Base-by-base conservation (phyloP, 2,797 vertebrate species). In the Syngnathus acus region DNA sequence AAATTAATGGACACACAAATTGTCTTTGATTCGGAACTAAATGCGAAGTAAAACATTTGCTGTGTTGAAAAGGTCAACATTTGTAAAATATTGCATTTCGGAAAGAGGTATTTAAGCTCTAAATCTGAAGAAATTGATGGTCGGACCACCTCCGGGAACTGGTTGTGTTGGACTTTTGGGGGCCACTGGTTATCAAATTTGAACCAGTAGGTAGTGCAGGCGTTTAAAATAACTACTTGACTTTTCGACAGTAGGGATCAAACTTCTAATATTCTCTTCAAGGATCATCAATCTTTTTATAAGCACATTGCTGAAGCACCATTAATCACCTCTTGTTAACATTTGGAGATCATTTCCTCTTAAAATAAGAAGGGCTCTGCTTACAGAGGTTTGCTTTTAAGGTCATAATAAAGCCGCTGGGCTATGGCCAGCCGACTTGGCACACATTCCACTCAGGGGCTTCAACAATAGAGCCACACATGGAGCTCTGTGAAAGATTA, bases 361-460 rank as follows among this genome's bases (percentile, higher is more conserved):
- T 58, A 74, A 85, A 83, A 86, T 82, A 86, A 69, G 74, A 75
- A 74, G 66, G 70, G 77, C 66, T 88, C 75, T 74, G 43, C 68
- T 88, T 85, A 66, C 83, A 77, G 39, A 72, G 69, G 73, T 75
- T 80, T 82, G 79, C 82, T 78, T 32, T 79, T 73, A 85, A 82
- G 83, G 82, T 70, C 85, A 77, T 65, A 48, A 65, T 78, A 69
- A 75, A 80, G 77, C 75, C 66, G 39, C 61, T 23, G 53, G 19
- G 78, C 64, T 65, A 73, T 66, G 38, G 65, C 72, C 82, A 76
- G 72, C 80, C 60, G 79, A 72, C 73, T 77, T 55, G 72, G 72
- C 66, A 38, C 68, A 84, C 82, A 90, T 89, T 89, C 84, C 86
- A 71, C 82, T 84, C 71, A 23, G 40, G 32, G 57, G 72, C 71